Evolutionary conservation across 1,140 invertebrate genomes (phyloP), one percentile per base, ranked within the genome.

Genomic region (Temnothorax curvispinosus): DNA sequence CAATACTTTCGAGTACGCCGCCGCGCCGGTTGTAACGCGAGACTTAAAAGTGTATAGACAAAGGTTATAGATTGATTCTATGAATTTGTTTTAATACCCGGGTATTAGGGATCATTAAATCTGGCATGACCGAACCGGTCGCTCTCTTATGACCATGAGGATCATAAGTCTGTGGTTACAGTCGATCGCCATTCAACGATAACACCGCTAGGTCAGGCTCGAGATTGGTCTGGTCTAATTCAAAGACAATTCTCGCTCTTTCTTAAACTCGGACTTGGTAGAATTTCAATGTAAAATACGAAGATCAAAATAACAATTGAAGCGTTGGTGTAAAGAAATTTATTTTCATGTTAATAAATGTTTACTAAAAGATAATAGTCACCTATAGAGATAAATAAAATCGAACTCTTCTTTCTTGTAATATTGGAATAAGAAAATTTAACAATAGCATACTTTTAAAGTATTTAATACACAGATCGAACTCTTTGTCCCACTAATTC

Each of bases 21-120:
- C 6, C 35, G 65, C 50, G 76, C 6, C 35, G 65, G 21, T 54
- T 56, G 65, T 74, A 64, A 78, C 72, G n/a, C 67, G 18, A 65
- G 60, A 60, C 85, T 86, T 88, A 86, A 85, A 86, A 85, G 60
- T 82, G 69, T 74, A 69, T 86, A 87, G 86, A 90, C 88, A 91
- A 92, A 89, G 87, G 84, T 89, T 91, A 91, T 89, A 92, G 89
- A 90, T 88, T 89, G 86, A 92, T 91, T 92, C 89, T 89, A 91
- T 90, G 89, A 92, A 92, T 87, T 88, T 92, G 88, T 92, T 89
- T 87, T 91, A 92, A 91, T 92, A 87, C 80, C 76, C 76, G 84
- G 52, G 77, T 76, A 92, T 92, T 92, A 90, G 69, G 64, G 77
- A 54, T 88, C 88, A 88, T 91, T 89, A 87, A 87, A 92, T 90